Percentiles rank a stretch among this genome's conserved stretches.
These are phyloP conservation scores for Protonibea diacanthus DNA, from an alignment of 2,797 vertebrate genomes.

Conservation along the genomic window DNA sequence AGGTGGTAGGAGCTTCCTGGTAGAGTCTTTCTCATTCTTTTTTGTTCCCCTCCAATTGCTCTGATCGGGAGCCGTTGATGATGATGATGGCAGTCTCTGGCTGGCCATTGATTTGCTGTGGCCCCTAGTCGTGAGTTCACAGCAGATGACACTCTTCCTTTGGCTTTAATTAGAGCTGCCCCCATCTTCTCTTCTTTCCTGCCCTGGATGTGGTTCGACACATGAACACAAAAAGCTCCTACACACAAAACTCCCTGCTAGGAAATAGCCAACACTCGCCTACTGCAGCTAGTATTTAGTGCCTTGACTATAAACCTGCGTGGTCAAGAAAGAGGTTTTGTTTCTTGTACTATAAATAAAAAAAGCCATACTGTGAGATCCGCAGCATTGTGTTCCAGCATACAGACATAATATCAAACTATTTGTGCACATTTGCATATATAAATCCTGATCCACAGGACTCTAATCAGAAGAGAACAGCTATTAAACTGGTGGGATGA, in stretches of 20 bases:
- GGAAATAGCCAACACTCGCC: conserved; percentile 57
- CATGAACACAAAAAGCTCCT: conserved; percentile 67
- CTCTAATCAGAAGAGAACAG: conserved; percentile 69
- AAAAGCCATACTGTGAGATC: not conserved
- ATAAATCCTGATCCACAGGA: conserved; percentile 53
- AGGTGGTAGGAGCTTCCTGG: conserved; percentile 82
- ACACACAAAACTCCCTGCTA: conserved; percentile 71
- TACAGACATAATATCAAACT: not conserved
- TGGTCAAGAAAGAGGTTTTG: conserved; percentile 28
- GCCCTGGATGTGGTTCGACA: conserved; percentile 76
- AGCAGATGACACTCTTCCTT: conserved; percentile 82
- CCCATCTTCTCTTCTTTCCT: conserved; percentile 74
- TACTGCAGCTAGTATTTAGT: conserved; percentile 50
- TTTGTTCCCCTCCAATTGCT: conserved; percentile 86
- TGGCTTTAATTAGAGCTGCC: conserved; percentile 85
- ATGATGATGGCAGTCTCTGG: conserved; percentile 83
- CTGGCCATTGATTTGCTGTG: conserved; percentile 85
- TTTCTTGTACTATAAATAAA: conserved; percentile 29
- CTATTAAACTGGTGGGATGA: conserved; percentile 69
- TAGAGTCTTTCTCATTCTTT: conserved; percentile 81
- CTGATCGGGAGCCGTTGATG: conserved; percentile 80
- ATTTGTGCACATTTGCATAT: not conserved
- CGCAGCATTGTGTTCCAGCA: conserved; percentile 9
- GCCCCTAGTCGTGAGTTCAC: conserved; percentile 83
- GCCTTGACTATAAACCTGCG: conserved; percentile 30